A percentile compares a stretch with the other conserved stretches of the same genome.
Evolutionary conservation across 2,113 vertebrate genomes (phyloP).

Genomic region (Thymallus thymallus): DNA sequence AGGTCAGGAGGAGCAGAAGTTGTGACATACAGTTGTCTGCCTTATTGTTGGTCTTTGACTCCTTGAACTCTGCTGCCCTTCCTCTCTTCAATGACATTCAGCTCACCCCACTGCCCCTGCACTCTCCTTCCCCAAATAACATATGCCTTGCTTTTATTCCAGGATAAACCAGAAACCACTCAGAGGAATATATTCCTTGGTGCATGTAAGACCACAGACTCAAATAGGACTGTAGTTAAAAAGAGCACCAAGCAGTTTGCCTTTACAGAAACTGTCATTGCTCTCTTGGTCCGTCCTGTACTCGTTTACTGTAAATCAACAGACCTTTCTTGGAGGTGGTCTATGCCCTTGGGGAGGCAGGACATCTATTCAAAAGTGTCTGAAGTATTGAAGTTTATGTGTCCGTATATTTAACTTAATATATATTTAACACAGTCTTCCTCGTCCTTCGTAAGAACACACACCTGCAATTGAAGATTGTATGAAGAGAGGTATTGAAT

Average conservation of each 20-base stretch:
- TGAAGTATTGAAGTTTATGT: background rate
- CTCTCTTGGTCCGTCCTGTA: too few relatives aligned
- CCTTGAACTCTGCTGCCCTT: too few relatives aligned
- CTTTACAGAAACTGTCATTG: too few relatives aligned
- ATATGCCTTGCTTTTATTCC: background rate
- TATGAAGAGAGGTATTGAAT: background rate
- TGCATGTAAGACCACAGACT: background rate
- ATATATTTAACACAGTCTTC: slow-evolving; percentile 92
- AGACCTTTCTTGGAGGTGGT: background rate
- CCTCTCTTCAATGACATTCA: background rate
- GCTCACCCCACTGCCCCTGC: background rate
- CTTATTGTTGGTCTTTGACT: too few relatives aligned
- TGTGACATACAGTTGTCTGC: too few relatives aligned
- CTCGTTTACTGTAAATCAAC: slow-evolving; percentile 6
- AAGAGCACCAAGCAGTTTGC: too few relatives aligned
- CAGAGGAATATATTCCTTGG: too few relatives aligned
- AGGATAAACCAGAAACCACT: too few relatives aligned
- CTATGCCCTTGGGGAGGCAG: background rate
- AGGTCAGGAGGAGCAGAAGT: too few relatives aligned
- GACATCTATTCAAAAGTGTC: slow-evolving; percentile 21
- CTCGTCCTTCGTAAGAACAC: slow-evolving; percentile 88
- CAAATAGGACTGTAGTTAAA: background rate
- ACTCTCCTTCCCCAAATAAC: background rate
- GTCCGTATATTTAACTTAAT: too few relatives aligned
- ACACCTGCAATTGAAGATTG: slow-evolving; percentile 71